Evolutionary conservation across 2,888 invertebrate genomes (phyloP), one percentile per base, ranked within the genome.

Genomic region (Cheiracanthium punctorium): DNA sequence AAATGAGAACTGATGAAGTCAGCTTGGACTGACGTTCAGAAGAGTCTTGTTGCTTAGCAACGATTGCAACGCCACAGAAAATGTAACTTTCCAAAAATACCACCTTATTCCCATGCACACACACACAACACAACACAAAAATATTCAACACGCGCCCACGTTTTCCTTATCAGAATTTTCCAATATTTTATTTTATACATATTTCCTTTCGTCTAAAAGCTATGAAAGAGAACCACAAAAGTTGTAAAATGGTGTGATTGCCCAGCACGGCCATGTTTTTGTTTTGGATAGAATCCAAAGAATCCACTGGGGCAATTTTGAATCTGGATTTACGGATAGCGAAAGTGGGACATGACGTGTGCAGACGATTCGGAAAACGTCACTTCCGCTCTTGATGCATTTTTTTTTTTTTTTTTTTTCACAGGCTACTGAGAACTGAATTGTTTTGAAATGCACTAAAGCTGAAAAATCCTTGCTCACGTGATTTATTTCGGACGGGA

Each of bases 281-380:
- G 30, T 75, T 41, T 82, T 82, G 82, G 82, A 82, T 43, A 28
- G 28, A 48, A 72, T 82, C 82, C 82, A 82, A 77, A 77, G 77
- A 72, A 77, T 76, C 76, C 71, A 71, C 41, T 69, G 70, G 17
- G 43, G 74, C 77, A 77, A 77, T 72, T 82, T 77, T 72, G 41
- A 72, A 41, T 77, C 72, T 72, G 72, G 81, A 77, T 82, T 75
- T 75, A 52, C 80, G 73, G 75, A 76, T 33, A 37, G 48, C 58
- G 70, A 82, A 82, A 82, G 67, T 82, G 64, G 82, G 82, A 82
- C 82, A 82, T 82, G 77, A 82, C 82, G 82, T 77, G 65, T 75
- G 73, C n/a, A 28, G 43, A 28, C 32, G 64, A n/a, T 29, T 43
- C 69, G 70, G 43, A 17, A 67, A 67, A 82, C 82, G 82, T 82